phyloP scores from a whole-genome alignment of 2,797 vertebrate genomes.

The Myiotriccus ornatus region DNA sequence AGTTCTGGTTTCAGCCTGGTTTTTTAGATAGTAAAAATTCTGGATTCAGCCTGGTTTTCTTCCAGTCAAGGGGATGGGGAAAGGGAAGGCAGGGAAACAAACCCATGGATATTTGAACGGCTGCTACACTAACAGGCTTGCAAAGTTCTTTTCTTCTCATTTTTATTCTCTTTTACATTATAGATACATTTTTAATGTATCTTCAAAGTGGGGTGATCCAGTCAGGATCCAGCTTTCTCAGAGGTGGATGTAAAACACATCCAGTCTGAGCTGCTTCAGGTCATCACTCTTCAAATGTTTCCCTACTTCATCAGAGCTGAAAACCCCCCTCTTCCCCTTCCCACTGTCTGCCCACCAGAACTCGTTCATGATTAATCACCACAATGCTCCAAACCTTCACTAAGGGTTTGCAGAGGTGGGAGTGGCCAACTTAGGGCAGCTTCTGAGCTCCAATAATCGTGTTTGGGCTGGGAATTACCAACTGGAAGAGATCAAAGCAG shows the following conservation, averaged over 20 bases:
- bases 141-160: neutral
- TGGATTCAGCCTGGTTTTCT: neutral
- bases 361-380: fast-evolving
- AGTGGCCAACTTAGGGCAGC: neutral
- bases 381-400: neutral
- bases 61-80: neutral
- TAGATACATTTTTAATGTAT: neutral
- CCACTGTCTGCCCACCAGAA: neutral
- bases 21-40: neutral
- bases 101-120: fast-evolving
- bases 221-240: neutral
- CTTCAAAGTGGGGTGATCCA: neutral
- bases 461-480: neutral
- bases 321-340: neutral
- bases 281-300: neutral
- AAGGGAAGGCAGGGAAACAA: neutral
- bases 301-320: neutral
- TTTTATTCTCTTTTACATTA: neutral
- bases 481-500: neutral
- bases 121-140: neutral
- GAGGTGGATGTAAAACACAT: neutral
- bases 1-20: neutral
- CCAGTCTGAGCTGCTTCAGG: neutral
- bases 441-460: neutral
- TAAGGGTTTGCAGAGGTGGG: neutral